phyloP scores from a whole-genome alignment of 2,113 vertebrate genomes.

The Paradisaea rubra region DNA sequence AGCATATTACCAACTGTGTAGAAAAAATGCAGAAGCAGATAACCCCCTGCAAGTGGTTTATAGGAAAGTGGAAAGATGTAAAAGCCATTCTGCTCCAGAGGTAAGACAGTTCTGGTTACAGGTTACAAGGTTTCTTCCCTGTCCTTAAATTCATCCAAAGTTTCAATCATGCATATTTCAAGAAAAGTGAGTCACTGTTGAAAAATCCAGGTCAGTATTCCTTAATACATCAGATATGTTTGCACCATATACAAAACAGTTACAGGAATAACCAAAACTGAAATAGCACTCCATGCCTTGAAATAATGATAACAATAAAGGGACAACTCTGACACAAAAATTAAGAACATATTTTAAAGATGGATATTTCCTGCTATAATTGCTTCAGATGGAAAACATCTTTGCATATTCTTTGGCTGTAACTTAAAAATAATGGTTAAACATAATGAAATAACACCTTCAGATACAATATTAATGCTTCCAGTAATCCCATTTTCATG shows the following conservation, averaged over 20 bases:
- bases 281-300: not conserved
- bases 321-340: not conserved
- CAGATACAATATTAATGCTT: not conserved
- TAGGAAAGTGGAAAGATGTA: not conserved
- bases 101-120: not conserved
- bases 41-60: accelerated
- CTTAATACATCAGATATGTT: not conserved
- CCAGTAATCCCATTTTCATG: not conserved
- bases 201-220: not conserved
- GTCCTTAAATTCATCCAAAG: not conserved
- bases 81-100: not conserved
- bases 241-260: not conserved
- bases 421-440: not conserved
- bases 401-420: not conserved
- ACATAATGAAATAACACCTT: not conserved
- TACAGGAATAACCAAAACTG: not conserved
- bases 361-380: not conserved
- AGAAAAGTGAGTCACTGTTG: not conserved
- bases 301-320: not conserved
- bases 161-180: not conserved
- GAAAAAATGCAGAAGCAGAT: not conserved
- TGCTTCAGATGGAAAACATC: not conserved
- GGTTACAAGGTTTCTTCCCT: not conserved
- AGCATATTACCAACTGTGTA: not conserved
- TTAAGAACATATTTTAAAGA: not conserved